Evolutionary conservation across 2,797 vertebrate species (phyloP), one percentile per base, ranked within the genome.

Genomic region (Spheniscus humboldti): DNA sequence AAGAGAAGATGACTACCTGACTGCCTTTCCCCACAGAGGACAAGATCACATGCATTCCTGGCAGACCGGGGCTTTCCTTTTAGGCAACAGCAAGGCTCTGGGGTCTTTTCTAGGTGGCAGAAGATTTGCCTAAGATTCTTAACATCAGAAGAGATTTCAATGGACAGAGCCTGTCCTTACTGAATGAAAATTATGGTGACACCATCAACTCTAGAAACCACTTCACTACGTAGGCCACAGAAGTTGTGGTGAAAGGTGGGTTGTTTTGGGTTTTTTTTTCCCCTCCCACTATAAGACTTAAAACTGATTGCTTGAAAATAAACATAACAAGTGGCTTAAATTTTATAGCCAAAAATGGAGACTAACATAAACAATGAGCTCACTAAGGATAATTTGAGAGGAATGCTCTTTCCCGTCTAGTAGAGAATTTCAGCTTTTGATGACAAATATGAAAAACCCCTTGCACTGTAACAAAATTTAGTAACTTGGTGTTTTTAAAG

Each of bases 201-300:
- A 41, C 10, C 68, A 64, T 15, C 18, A 47, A 79, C 33, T 6
- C 19, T 55, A 78, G 57, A 66, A 77, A 50, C 2, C 5, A 31
- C 14, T 35, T 53, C 11, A 25, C 25, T 2, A 7, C n/a, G 4
- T 45, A 12, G 52, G 39, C 16, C 69, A 66, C 23, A 52, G 81
- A 53, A 35, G 23, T 31, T 11, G 8, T 48, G 28, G 11, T 20
- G 33, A 39, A 48, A 37, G 43, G 7, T 16, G 45, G 27, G 9
- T 2, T 23, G 20, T 6, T 33, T 33, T 10, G 1, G 7, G 1
- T 6, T 47, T 23, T 19, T 35, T 60, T 18, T 8, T 27, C 22
- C 15, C 10, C 14, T 59, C 43, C 16, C 35, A 20, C 37, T 47
- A 7, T 2, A 25, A 56, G 33, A 45, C 11, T 37, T 52, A 7